Evolutionary conservation across 2,797 vertebrate species (phyloP), one percentile per base, ranked within the genome.

Genomic region (Natrix natrix): DNA sequence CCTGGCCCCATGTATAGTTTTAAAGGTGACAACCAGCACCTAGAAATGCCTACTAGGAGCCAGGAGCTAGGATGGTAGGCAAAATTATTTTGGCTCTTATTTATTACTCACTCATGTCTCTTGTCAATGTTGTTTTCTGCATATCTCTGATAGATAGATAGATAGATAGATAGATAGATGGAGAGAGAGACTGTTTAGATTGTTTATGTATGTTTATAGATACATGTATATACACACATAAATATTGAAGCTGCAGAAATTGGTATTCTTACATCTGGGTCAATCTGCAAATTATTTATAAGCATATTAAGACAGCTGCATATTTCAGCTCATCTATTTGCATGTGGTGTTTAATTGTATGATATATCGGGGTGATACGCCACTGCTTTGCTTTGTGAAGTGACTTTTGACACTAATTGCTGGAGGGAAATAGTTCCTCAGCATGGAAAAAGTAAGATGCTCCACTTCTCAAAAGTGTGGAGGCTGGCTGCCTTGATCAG

Each of bases 261-360:
- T 37, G 59, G 20, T 48, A 48, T 48, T 83, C 43, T 83, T 83
- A 74, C 32, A 17, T 74, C 43, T 48, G 87, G 17, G n/a, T 88
- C 55, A 88, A 59, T 48, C n/a, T 59, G 55, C 87, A 88, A 37
- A 57, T 37, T 88, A 59, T 59, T n/a, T 60, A 61, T 61, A 43
- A 43, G 22, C 20, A 89, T 60, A 13, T 52, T 66, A 52, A 13
- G 2, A n/a, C 43, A n/a, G 22, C 22, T 88, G 94, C 43, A 63
- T 95, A 92, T 87, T 20, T 3, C n/a, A 28, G 12, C 52, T 93
- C 83, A 56, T 91, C 63, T 91, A 93, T 60, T 94, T 93, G 69
- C 66, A 92, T 89, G 88, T 22, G 22, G 7, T 63, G 92, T 86
- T 95, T 92, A 92, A 91, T 24, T 28, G 88, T n/a, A 94, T 87